Conservation (phyloP, 2,113 vertebrate genomes). For the Eolophus roseicapilla region DNA sequence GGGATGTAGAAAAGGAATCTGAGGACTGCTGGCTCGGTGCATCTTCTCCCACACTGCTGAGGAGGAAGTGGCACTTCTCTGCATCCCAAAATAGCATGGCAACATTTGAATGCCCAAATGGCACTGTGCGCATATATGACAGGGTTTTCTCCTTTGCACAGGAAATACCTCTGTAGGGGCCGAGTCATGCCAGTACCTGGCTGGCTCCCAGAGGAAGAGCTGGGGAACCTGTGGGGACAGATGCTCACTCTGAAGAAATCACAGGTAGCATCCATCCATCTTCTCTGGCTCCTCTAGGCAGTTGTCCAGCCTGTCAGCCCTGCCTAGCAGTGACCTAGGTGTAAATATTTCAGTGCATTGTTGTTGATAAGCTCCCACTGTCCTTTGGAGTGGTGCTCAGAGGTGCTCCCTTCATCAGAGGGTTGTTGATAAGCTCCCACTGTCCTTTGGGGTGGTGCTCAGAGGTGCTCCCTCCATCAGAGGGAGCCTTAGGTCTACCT, state of each 20-base stretch:
- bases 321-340: background rate
- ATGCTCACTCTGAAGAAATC: background rate
- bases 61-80: constrained; percentile 6
- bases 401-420: background rate
- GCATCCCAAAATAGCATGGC: background rate
- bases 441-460: background rate
- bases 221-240: background rate
- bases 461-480: background rate
- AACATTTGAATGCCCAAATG: background rate
- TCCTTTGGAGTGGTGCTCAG: background rate
- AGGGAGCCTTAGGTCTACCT: background rate
- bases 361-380: background rate
- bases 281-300: background rate
- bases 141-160: background rate
- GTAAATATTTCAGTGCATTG: background rate
- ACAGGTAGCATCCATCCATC: background rate
- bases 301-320: background rate
- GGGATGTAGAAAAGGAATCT: constrained; percentile 8
- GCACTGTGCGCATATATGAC: background rate
- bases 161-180: background rate
- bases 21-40: background rate
- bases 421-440: background rate
- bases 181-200: background rate
- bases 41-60: background rate
- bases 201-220: background rate